Base-by-base conservation (phyloP, 2,797 vertebrate genomes). In the Xenopus petersii region DNA sequence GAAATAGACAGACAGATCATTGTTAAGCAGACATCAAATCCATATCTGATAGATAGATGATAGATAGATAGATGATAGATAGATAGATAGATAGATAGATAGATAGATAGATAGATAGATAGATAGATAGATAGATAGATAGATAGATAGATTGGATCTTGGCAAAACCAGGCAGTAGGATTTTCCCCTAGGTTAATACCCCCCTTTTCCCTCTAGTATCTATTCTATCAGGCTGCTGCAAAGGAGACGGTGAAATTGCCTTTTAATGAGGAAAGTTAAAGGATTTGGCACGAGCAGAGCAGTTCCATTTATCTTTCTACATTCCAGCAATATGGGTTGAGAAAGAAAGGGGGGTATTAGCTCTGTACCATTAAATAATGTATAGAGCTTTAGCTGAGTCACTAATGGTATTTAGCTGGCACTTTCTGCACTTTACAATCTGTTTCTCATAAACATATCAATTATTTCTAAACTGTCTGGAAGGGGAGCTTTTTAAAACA, bases 361-460 rank as follows among this genome's bases (percentile, higher is more conserved):
- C 8, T 56, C 2, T n/a, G 5, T 16, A 2, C 10, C 11, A 33
- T 36, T 24, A 10, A 67, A 71, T 72, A 64, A 72, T 67, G 64
- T 16, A 68, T 62, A 48, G 64, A 36, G 59, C 1, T 68, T 15
- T 64, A 5, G 42, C 58, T 59, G 65, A 58, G 59, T 58, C 64
- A 56, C 70, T 73, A 68, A 73, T 73, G 65, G 64, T 36, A 59
- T 68, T 69, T 36, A 16, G 4, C 46, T 61, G 65, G 63, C 65
- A 36, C 64, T 11, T 5, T 58, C n/a, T 24, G 54, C 63, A 51
- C 46, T 72, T 56, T 68, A 60, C 75, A 64, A 68, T 64, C 59
- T 24, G 10, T 48, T 8, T 67, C 24, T 69, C 26, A 64, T 73
- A 51, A 47, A 42, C 42, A 73, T 68, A 77, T 77, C 48, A 56